Conservation (phyloP, 1,140 invertebrate species). For the Doryteuthis pealeii region DNA sequence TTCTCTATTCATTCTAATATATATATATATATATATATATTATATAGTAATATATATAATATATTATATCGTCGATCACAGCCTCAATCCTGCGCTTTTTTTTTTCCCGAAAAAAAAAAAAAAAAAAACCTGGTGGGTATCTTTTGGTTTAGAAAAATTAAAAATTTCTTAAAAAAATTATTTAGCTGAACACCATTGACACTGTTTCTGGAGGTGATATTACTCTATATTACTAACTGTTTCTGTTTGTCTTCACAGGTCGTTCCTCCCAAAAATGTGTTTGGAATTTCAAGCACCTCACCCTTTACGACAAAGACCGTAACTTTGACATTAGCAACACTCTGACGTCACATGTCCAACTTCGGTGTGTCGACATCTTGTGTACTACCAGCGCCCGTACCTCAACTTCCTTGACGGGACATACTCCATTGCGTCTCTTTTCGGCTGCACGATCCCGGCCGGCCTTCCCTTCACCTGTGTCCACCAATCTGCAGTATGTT, state of each 20-base stretch:
- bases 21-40: no score
- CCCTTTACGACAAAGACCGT: slow-evolving; percentile 34
- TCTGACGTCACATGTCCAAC: slow-evolving; percentile 34
- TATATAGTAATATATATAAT: no score
- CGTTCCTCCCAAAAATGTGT: slow-evolving; percentile 29
- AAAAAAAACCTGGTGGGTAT: no score
- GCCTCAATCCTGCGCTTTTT: no score
- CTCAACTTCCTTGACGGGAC: slow-evolving; percentile 38
- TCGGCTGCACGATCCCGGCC: slow-evolving; percentile 31
- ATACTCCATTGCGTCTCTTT: slow-evolving; percentile 38
- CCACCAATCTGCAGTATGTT: slow-evolving; percentile 16
- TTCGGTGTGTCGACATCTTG: slow-evolving; percentile 40
- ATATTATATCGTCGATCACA: no score
- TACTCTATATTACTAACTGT: no score
- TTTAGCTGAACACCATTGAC: no score
- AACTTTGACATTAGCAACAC: slow-evolving; percentile 16
- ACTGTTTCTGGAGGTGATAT: no score
- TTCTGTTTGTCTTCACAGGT: slow-evolving; percentile 35
- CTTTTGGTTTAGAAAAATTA: no score
- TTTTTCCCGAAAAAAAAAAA: no score
- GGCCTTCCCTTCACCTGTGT: slow-evolving; percentile 37
- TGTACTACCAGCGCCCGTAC: slow-evolving; percentile 29
- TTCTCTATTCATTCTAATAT: no score
- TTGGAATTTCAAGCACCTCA: slow-evolving; percentile 30
- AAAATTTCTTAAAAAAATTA: no score